Base-by-base conservation (phyloP, 30 jellyfish, hydroid and myxozoan genomes). In the Morbakka virulenta region DNA sequence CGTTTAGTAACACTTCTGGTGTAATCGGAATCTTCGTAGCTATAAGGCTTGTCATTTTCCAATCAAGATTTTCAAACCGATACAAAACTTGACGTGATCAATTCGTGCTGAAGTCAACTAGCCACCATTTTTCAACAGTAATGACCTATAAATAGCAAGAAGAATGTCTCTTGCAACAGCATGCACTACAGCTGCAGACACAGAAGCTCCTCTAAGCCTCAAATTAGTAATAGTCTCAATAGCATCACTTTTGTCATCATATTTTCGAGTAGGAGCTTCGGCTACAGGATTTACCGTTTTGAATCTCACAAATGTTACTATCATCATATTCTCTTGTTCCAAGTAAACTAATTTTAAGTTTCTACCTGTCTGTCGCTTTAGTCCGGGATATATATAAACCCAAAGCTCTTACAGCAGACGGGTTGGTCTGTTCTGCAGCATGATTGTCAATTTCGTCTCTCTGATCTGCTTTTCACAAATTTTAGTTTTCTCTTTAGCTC, bases 371-470 rank as follows among this genome's bases (percentile, higher is more conserved):
- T 77, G 82, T 49, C 69, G 62, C 36, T 64, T 77, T 71, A 77
- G 26, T 57, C 69, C 72, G 4, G 88, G 81, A 33, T 77, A 77
- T 25, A 30, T 62, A 24, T 47, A 20, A 20, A 24, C 61, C 82
- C 24, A 77, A 21, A 32, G 1, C 26, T 24, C 82, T 12, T 2
- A 72, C 11, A 31, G 88, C 88, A 31, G 50, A 61, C 22, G 82
- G 71, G 52, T 61, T 77, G 32, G 80, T 80, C 27, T 77, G 50
- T 25, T 32, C 32, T n/a, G 72, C 72, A 27, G 88, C 88, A 24
- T 33, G 82, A 28, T 77, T 32, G 12, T 77, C 87, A 30, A 79
- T 79, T 71, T 68, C 77, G 65, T 76, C 91, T 79, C 91, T 79
- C 78, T 51, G 86, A 68, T 50, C 83, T 72, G 84, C 52, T 72